phyloP scores from a whole-genome alignment of 2,888 invertebrate genomes.

The Steinernema scapterisci region DNA sequence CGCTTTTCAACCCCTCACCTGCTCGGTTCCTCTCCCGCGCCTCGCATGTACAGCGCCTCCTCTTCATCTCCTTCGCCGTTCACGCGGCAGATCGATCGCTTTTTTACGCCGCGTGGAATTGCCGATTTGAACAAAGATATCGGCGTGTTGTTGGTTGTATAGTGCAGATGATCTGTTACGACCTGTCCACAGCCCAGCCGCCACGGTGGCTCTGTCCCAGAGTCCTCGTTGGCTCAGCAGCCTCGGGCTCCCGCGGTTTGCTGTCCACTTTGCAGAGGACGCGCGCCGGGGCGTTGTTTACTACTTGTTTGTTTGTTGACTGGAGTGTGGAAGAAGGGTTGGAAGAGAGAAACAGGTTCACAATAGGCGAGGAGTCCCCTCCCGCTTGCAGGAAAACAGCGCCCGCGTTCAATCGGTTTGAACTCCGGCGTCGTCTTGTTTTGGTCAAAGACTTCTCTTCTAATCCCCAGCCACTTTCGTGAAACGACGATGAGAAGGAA shows the following conservation, averaged over 20 bases:
- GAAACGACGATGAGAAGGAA: not conserved
- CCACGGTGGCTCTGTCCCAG: not conserved
- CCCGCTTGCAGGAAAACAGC: not conserved
- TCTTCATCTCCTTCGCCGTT: not conserved
- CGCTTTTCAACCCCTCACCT: not conserved
- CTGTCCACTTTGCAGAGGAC: slow-evolving; percentile 6
- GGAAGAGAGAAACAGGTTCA: slow-evolving; percentile 12
- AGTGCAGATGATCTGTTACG: not conserved
- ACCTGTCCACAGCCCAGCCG: not conserved
- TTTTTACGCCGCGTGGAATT: not conserved
- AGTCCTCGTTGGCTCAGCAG: not conserved
- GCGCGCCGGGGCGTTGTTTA: slow-evolving; percentile 1
- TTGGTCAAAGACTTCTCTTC: slow-evolving; percentile 7
- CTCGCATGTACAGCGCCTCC: not conserved
- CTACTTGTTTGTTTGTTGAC: not conserved
- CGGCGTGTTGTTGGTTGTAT: too few relatives aligned
- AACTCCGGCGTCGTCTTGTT: slow-evolving; percentile 25
- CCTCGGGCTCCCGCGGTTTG: not conserved
- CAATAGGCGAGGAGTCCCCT: not conserved
- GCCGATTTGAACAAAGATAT: too few relatives aligned
- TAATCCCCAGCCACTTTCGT: slow-evolving; percentile 15
- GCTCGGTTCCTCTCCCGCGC: not conserved
- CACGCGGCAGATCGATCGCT: not conserved
- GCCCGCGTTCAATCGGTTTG: not conserved
- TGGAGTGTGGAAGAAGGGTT: too few relatives aligned